These are phyloP conservation scores for Rafetus swinhoei DNA, from an alignment of 2,113 vertebrate genomes.

Conservation along the genomic window DNA sequence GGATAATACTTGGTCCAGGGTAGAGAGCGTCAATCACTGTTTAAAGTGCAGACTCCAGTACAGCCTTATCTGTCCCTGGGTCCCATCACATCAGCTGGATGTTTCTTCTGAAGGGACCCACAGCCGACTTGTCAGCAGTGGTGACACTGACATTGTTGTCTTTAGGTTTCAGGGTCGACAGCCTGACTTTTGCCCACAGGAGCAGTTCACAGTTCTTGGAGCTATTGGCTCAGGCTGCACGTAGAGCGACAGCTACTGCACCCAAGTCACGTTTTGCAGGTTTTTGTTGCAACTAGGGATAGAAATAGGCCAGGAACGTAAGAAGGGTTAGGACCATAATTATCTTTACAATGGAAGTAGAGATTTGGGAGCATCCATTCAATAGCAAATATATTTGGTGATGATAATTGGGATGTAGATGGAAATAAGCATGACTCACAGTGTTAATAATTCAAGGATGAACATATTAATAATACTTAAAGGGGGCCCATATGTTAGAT, in stretches of 20 bases:
- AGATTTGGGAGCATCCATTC: conserved; percentile 6
- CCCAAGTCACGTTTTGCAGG: not conserved
- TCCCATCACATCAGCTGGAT: not conserved
- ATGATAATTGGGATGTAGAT: conserved; percentile 5
- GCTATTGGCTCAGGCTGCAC: not conserved
- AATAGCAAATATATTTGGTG: not conserved
- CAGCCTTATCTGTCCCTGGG: not conserved
- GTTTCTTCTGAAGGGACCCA: not conserved
- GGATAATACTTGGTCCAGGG: not conserved
- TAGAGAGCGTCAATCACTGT: not conserved
- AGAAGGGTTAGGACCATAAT: not conserved
- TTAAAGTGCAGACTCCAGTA: not conserved
- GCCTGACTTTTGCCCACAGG: not conserved
- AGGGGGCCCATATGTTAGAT: conserved; percentile 35
- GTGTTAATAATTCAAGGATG: not conserved
- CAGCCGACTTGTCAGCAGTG: not conserved
- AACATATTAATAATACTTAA: conserved; percentile 18
- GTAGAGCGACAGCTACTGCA: fast-evolving
- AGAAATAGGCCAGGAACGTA: not conserved
- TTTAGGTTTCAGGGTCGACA: not conserved
- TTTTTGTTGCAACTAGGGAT: not conserved
- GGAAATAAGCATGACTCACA: not conserved
- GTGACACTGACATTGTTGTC: not conserved
- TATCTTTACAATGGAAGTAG: conserved; percentile 21
- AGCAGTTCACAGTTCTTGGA: not conserved